phyloP scores from a whole-genome alignment of 2,113 vertebrate species.

The Emydura subglobosa region DNA sequence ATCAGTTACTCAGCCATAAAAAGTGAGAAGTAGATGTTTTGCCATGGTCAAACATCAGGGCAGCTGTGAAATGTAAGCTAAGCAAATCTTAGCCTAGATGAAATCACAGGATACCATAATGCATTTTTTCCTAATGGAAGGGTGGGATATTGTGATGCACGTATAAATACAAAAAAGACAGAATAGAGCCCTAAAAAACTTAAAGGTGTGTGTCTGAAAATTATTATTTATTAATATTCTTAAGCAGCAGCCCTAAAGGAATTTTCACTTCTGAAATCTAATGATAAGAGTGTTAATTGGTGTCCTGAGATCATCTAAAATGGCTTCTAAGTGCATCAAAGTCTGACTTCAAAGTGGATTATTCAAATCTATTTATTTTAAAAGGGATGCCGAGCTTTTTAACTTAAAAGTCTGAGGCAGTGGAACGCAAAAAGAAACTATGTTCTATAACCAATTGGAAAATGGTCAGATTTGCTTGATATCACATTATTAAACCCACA shows the following conservation, averaged over 20 bases:
- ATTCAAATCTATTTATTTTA: accelerated
- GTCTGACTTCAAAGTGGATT: accelerated
- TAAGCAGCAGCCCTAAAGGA: background rate
- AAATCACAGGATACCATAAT: background rate
- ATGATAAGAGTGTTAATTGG: accelerated
- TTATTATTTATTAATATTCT: accelerated
- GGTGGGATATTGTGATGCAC: accelerated
- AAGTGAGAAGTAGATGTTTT: background rate
- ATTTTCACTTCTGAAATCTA: accelerated
- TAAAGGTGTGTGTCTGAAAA: accelerated
- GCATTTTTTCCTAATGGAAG: background rate
- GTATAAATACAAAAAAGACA: background rate
- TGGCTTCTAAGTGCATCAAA: accelerated
- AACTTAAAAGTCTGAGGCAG: accelerated
- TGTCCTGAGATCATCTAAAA: background rate
- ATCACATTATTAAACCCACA: accelerated
- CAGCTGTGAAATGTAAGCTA: background rate
- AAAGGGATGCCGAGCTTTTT: background rate
- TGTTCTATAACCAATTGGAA: accelerated
- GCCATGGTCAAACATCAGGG: background rate
- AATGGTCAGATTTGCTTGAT: accelerated
- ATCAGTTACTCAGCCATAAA: background rate
- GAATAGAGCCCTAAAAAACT: accelerated
- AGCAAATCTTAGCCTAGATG: background rate
- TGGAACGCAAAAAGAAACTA: accelerated